Evolutionary conservation across 2,797 vertebrate genomes (phyloP).

Genomic region (Notolabrus celidotus): DNA sequence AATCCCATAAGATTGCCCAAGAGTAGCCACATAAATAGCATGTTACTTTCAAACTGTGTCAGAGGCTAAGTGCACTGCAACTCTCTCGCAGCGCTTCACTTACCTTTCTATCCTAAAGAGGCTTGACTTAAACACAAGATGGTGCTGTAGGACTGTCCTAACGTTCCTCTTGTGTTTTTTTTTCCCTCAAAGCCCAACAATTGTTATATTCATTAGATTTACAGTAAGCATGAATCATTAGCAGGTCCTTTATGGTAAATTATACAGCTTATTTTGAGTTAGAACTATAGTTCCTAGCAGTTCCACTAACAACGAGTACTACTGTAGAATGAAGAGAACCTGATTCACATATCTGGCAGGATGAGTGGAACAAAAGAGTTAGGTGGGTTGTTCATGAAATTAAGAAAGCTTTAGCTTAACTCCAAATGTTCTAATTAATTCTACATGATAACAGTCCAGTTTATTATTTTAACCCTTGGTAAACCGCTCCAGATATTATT

Average conservation of each 20-base stretch:
- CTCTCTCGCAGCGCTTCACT: neutral
- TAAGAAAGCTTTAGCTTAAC: conserved; percentile 8
- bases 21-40: neutral
- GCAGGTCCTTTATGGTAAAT: conserved; percentile 12
- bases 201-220: conserved; percentile 33
- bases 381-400: conserved; percentile 26
- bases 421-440: conserved; percentile 14
- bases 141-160: conserved; percentile 54
- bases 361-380: neutral
- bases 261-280: conserved; percentile 15
- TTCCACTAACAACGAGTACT: neutral
- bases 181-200: neutral
- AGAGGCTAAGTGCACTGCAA: neutral
- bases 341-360: conserved; percentile 10
- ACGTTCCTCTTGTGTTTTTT: neutral
- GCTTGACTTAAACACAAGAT: conserved; percentile 57
- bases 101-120: neutral
- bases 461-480: conserved; percentile 23
- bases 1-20: neutral
- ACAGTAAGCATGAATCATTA: conserved; percentile 18
- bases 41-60: neutral
- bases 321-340: neutral
- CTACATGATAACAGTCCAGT: neutral
- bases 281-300: conserved; percentile 16
- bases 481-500: conserved; percentile 20